Conservation (phyloP, 2,797 vertebrate genomes). For the Sebastes vulpes region DNA sequence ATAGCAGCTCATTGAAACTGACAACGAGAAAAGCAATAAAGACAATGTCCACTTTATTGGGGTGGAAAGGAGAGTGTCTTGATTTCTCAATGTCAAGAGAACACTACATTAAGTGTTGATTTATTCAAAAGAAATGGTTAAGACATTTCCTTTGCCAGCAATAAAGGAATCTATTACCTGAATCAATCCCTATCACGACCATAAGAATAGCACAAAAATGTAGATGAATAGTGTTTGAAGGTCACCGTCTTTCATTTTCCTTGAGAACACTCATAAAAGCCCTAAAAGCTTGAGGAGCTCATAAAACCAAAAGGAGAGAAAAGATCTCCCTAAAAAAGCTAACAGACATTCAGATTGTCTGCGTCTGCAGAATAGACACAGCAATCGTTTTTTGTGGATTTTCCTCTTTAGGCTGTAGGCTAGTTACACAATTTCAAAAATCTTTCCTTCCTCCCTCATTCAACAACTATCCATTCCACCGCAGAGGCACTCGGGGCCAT, state of each 20-base stretch:
- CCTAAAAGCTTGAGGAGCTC: not conserved
- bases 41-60: not conserved
- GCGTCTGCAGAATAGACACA: not conserved
- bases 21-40: not conserved
- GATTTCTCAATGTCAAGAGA: not conserved
- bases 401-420: not conserved
- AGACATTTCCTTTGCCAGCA: not conserved
- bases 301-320: not conserved
- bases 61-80: not conserved
- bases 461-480: slow-evolving; percentile 33
- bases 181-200: not conserved
- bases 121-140: not conserved
- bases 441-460: not conserved
- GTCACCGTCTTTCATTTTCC: not conserved
- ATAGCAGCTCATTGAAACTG: not conserved
- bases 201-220: not conserved
- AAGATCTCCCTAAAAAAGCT: not conserved
- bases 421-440: not conserved
- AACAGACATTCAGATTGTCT: not conserved
- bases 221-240: not conserved
- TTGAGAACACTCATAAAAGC: not conserved
- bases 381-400: slow-evolving; percentile 3
- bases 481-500: slow-evolving; percentile 42
- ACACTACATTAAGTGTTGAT: not conserved
- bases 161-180: not conserved